phyloP scores from a whole-genome alignment of 2,888 invertebrate genomes.

The Dasysyrphus tricinctus region DNA sequence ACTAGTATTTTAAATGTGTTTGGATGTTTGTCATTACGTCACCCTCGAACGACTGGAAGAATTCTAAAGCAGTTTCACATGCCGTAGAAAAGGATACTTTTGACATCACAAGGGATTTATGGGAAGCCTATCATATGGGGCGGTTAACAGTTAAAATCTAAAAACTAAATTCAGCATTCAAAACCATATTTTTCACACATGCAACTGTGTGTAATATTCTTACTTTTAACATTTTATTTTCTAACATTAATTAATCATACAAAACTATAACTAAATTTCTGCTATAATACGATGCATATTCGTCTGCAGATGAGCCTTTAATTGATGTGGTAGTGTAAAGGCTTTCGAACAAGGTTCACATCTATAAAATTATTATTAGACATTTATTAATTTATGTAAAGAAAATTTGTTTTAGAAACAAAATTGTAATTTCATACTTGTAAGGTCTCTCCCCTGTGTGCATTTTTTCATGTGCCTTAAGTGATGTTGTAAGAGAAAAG shows the following conservation, averaged over 20 bases:
- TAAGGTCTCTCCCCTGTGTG: constrained; percentile 80
- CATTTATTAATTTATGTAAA: too few species aligned
- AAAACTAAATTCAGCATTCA: too few species aligned
- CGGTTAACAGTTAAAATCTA: too few species aligned
- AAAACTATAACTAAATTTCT: constrained; percentile 50
- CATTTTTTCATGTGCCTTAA: constrained; percentile 79
- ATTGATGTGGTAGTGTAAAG: constrained; percentile 82
- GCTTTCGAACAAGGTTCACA: constrained; percentile 81
- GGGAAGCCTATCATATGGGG: too few species aligned
- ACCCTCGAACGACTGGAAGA: too few species aligned
- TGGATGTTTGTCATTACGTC: too few species aligned
- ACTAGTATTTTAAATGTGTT: too few species aligned
- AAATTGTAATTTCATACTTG: constrained; percentile 69
- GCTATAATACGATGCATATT: constrained; percentile 76
- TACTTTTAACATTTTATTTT: neutral
- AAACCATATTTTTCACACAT: neutral
- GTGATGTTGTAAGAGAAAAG: constrained; percentile 80
- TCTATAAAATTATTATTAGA: constrained; percentile 72
- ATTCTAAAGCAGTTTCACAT: too few species aligned
- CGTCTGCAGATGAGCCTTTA: constrained; percentile 80
- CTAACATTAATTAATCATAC: neutral
- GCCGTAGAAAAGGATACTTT: too few species aligned
- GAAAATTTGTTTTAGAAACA: neutral
- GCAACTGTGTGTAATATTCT: neutral
- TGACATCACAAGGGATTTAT: too few species aligned